These are phyloP conservation scores for Hymenopus coronatus DNA, from an alignment of 2,888 invertebrate species.

Conservation along the genomic window DNA sequence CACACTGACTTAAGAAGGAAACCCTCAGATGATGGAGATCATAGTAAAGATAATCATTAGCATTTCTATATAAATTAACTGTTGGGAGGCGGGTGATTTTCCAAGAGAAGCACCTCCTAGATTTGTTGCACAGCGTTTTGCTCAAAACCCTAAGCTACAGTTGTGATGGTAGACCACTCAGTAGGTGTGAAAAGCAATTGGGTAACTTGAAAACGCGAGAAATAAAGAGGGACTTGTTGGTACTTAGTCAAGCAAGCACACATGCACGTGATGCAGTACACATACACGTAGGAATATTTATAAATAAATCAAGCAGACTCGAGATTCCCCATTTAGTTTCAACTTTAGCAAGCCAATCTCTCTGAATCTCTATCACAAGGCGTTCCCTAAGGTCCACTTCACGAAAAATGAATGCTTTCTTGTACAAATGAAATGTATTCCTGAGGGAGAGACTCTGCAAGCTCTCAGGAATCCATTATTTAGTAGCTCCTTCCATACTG, in stretches of 20 bases:
- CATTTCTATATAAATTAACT: too few species aligned
- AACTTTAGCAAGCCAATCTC: slow-evolving; percentile 46
- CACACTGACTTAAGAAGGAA: too few species aligned
- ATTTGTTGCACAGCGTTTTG: too few species aligned
- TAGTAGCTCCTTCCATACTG: slow-evolving; percentile 36
- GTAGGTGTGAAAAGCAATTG: not conserved
- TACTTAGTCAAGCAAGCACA: slow-evolving; percentile 10
- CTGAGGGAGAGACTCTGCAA: slow-evolving; percentile 39
- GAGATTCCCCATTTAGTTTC: slow-evolving; percentile 25
- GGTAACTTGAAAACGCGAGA: not conserved
- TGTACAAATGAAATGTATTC: slow-evolving; percentile 49
- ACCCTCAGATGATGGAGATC: too few species aligned
- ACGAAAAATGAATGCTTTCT: slow-evolving; percentile 49
- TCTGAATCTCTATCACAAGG: slow-evolving; percentile 50
- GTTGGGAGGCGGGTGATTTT: too few species aligned
- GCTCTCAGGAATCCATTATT: slow-evolving; percentile 45
- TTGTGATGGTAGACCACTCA: too few species aligned
- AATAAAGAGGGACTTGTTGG: not conserved
- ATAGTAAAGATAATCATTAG: too few species aligned
- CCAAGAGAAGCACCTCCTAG: too few species aligned
- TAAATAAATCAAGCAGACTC: slow-evolving; percentile 30
- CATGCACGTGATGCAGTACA: slow-evolving; percentile 6
- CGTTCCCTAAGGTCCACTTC: slow-evolving; percentile 49
- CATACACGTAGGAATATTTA: slow-evolving; percentile 24
- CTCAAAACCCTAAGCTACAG: too few species aligned